phyloP scores from a whole-genome alignment of 2,888 invertebrate genomes.

The Polyommatus icarus region DNA sequence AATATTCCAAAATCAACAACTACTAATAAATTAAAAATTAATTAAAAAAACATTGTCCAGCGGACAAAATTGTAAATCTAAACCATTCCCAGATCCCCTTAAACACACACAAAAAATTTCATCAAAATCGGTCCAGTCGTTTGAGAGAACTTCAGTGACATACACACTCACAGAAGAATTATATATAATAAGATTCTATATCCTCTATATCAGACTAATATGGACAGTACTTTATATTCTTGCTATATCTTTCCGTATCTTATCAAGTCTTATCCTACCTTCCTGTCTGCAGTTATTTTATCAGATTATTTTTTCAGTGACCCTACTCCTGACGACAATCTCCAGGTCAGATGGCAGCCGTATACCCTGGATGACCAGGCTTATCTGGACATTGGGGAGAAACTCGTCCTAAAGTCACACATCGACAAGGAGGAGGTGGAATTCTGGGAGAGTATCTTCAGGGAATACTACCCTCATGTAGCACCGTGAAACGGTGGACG shows the following conservation, averaged over 20 bases:
- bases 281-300: background rate
- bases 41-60: no score
- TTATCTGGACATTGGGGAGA: conserved; percentile 53
- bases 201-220: no score
- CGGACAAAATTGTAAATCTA: no score
- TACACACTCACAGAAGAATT: no score
- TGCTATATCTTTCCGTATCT: background rate
- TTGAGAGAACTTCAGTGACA: no score
- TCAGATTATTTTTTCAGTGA: conserved; percentile 46
- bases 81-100: no score
- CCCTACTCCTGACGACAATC: conserved; percentile 53
- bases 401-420: conserved; percentile 41
- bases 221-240: no score
- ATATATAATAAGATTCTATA: no score
- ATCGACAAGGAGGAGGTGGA: conserved; percentile 52
- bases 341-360: conserved; percentile 50
- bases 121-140: no score
- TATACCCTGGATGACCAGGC: conserved; percentile 49
- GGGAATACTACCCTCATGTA: conserved; percentile 48
- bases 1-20: no score
- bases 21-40: no score
- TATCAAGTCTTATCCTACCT: background rate
- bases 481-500: background rate
- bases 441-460: conserved; percentile 53
- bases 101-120: no score